Conservation (phyloP, 1,140 invertebrate genomes). For the Drosophila miranda region DNA sequence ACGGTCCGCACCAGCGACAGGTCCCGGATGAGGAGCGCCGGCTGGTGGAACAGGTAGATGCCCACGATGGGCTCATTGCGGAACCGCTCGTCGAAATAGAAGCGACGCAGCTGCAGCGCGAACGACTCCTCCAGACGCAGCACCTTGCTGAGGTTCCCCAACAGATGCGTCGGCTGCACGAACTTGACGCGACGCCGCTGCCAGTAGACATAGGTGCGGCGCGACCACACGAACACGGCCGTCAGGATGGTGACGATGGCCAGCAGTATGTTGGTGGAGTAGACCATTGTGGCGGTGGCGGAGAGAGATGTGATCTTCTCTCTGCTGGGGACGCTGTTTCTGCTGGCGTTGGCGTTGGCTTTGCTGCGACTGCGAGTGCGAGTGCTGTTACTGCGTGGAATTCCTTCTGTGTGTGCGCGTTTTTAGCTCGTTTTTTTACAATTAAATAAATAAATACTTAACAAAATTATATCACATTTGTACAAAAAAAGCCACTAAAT, state of each 20-base stretch:
- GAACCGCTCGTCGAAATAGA: conserved; percentile 70
- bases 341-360: no score
- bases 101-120: conserved; percentile 67
- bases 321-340: no score
- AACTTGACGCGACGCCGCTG: conserved; percentile 77
- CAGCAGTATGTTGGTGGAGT: conserved; percentile 71
- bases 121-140: conserved; percentile 71
- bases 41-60: conserved; percentile 82
- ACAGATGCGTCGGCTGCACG: conserved; percentile 67
- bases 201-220: conserved; percentile 80
- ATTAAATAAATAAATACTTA: conserved; percentile 12
- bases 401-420: no score
- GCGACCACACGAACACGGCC: conserved; percentile 75
- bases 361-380: no score
- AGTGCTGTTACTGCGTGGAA: no score
- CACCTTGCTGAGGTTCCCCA: conserved; percentile 75
- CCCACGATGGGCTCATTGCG: conserved; percentile 80
- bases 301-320: neutral
- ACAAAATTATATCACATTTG: conserved; percentile 65
- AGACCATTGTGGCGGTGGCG: conserved; percentile 46
- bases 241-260: conserved; percentile 74
- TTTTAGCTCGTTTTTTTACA: no score
- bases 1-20: conserved; percentile 83
- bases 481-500: conserved; percentile 15
- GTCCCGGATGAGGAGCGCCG: conserved; percentile 83